Base-by-base conservation (phyloP, 2,797 vertebrate species). In the Phalloptychus januarius region DNA sequence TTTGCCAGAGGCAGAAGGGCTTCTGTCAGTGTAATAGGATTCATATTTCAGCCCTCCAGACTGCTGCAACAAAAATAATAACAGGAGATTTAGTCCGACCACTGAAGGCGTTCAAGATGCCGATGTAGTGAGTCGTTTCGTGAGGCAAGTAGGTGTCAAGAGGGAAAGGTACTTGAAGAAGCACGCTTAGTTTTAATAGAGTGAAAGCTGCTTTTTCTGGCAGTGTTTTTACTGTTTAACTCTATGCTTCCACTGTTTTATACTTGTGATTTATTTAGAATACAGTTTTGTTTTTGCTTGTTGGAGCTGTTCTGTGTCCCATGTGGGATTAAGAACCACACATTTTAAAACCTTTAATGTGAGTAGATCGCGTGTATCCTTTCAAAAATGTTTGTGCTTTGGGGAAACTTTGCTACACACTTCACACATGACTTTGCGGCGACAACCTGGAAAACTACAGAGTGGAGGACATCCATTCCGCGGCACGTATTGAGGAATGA, bases 401-500 rank as follows among this genome's bases (percentile, higher is more conserved):
- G 28, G 28, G 58, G 15, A 61, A 61, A 61, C 61, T 38, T 65
- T 38, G 61, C 16, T 23, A 10, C 38, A 67, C 7, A 40, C 25
- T 23, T 67, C 40, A 23, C 5, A 3, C 4, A 33, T 11, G 6
- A 40, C 12, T 50, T 16, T 45, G 20, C 40, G 20, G 38, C 2
- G 28, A 48, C 11, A 2, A 2, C 6, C 1, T 42, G 25, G 38
- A 67, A 54, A 74, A 56, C 40, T 10, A 54, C 18, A 38, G 70
- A 82, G n/a, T 40, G 52, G 42, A 12, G n/a, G n/a, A 13, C 38
- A 38, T 23, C 33, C 56, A 58, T 74, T 80, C 28, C 48, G 54
- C 42, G 44, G 69, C 16, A 54, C 69, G 42, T 46, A 42, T 70
- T 65, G 76, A 69, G 44, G 72, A 76, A 79, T 13, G 44, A 40